phyloP scores from a whole-genome alignment of 2,797 vertebrate genomes.

The Amniataba percoides region DNA sequence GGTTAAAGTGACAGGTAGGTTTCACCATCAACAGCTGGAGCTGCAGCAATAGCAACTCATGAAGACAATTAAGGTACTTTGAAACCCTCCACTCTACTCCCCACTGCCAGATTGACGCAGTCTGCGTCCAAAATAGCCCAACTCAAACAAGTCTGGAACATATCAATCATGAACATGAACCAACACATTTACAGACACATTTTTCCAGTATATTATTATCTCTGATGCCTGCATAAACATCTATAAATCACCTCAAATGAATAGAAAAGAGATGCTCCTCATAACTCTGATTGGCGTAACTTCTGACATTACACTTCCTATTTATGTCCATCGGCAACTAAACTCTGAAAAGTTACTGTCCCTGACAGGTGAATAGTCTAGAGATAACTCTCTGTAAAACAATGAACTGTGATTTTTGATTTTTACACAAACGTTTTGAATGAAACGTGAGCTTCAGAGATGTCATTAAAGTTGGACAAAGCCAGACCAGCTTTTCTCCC shows the following conservation, averaged over 20 bases:
- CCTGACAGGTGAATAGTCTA: background rate
- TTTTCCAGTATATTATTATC: background rate
- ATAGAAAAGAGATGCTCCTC: background rate
- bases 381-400: background rate
- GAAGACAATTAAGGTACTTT: constrained; percentile 39
- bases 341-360: background rate
- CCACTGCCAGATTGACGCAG: constrained; percentile 14
- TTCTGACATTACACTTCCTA: background rate
- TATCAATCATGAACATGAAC: too few relatives aligned
- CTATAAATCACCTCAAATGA: background rate
- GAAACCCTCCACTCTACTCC: constrained; percentile 8
- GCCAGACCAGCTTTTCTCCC: background rate
- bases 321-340: background rate
- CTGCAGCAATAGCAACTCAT: constrained; percentile 21
- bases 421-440: background rate
- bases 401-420: background rate
- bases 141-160: constrained; percentile 10
- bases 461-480: background rate
- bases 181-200: background rate
- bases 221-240: background rate
- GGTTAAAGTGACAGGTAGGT: constrained; percentile 39
- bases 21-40: constrained; percentile 36
- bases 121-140: constrained; percentile 32
- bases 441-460: background rate
- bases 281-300: background rate